Conservation (phyloP, 2,888 invertebrate species). For the Scaptomyza flava region DNA sequence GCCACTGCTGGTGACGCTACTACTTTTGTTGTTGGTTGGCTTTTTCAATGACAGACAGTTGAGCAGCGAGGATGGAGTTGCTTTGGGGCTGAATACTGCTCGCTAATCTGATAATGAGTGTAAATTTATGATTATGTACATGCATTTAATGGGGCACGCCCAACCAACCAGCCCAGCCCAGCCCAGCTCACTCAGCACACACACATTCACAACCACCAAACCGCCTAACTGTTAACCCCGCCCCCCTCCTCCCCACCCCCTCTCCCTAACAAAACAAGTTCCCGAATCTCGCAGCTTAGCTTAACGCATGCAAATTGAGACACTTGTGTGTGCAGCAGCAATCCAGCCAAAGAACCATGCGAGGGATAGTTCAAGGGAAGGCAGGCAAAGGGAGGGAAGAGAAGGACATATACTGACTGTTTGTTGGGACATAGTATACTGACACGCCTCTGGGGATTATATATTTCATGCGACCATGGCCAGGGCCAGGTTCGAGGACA, state of each 20-base stretch:
- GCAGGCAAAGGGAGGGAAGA: not conserved
- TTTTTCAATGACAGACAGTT: constrained; percentile 9
- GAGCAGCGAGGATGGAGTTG: not conserved
- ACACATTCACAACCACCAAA: not conserved
- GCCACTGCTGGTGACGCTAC: constrained; percentile 9
- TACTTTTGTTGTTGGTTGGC: constrained; percentile 5
- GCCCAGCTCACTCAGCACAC: not conserved
- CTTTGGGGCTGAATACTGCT: constrained; percentile 20
- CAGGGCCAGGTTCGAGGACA: constrained; percentile 58
- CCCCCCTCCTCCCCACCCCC: not conserved
- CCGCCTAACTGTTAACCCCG: not conserved
- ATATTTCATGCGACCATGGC: constrained; percentile 63
- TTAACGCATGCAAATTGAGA: constrained; percentile 76
- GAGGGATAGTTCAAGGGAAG: too few species aligned
- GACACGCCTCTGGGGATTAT: constrained; percentile 40
- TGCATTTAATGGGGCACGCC: constrained; percentile 64
- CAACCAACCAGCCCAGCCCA: not conserved
- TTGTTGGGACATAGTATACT: constrained; percentile 2
- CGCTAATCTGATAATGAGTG: constrained; percentile 77
- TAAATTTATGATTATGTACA: constrained; percentile 77
- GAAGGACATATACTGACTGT: constrained; percentile 14
- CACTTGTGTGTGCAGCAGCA: constrained; percentile 62
- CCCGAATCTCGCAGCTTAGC: constrained; percentile 42
- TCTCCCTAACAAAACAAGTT: not conserved
- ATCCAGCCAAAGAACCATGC: not conserved